Evolutionary conservation across 64 coral and sea anemone genomes (phyloP).

Genomic region (Cladopsammia gracilis): DNA sequence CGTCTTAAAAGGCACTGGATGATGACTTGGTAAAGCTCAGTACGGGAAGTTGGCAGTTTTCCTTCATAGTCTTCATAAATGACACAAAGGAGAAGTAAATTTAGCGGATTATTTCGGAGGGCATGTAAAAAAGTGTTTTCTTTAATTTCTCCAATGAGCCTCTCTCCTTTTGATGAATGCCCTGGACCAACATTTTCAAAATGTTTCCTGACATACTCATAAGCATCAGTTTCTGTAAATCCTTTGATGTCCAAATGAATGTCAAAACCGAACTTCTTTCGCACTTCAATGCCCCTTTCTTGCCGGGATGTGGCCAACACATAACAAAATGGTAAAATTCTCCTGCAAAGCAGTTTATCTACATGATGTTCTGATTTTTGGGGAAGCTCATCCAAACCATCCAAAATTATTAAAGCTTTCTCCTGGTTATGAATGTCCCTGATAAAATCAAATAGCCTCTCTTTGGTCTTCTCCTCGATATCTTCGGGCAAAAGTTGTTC

Average conservation of each 20-base stretch:
- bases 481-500: slow-evolving; percentile 30
- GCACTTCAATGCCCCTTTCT: slow-evolving; percentile 11
- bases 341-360: neutral
- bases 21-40: slow-evolving; percentile 41
- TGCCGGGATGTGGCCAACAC: neutral
- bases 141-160: neutral
- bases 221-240: neutral
- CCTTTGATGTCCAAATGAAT: slow-evolving; percentile 12
- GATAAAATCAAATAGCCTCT: neutral
- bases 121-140: slow-evolving; percentile 2
- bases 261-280: neutral
- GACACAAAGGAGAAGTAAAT: slow-evolving; percentile 42
- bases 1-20: neutral
- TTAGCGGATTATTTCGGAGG: slow-evolving; percentile 23
- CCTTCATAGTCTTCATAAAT: slow-evolving; percentile 56
- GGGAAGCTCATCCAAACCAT: slow-evolving; percentile 38
- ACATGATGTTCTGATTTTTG: neutral
- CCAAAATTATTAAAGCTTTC: slow-evolving; percentile 5
- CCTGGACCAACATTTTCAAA: neutral
- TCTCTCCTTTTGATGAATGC: neutral
- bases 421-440: slow-evolving; percentile 9
- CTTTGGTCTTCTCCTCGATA: neutral
- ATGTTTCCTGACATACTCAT: neutral
- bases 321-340: slow-evolving; percentile 15
- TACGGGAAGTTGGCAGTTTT: slow-evolving; percentile 20